Base-by-base conservation (phyloP, 2,888 invertebrate species). In the Podotricha telesiphe region DNA sequence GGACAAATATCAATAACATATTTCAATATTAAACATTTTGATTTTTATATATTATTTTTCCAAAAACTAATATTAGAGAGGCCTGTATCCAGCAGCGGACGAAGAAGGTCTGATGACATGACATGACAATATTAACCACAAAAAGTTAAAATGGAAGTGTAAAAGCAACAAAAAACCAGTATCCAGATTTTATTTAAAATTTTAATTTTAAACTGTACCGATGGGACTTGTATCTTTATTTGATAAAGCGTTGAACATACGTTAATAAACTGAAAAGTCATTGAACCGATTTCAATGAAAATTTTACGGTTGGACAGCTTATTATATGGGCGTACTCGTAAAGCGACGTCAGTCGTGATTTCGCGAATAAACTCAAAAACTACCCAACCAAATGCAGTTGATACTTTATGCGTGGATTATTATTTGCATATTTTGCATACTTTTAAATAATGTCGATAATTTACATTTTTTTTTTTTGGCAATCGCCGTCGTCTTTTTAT, bases 221-320 rank as follows among this genome's bases (percentile, higher is more conserved):
- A 58, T 56, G 64, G 67, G 69, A 64, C 64, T 59, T 47, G 62
- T 71, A 67, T 70, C 67, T 74, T 69, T 73, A 74, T 73, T 74
- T 73, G 72, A 74, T 74, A 73, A 73, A 74, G 73, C 67, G 64
- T 53, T 65, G 59, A 58, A 47, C 61, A 68, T 61, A 65, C 67
- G 68, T 71, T 73, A 71, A 74, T 74, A 74, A 74, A 73, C 69
- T 71, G 63, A 58, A 67, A 69, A 73, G 68, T 71, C 70, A 71
- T 70, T 74, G 73, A 73, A 74, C 73, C 73, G 63, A 73, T 73
- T 74, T 74, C 73, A 74, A 74, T 74, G 73, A 74, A 73, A 74
- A 74, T 74, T 74, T 73, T 62, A 74, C 71, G 73, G 64, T 68
- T 67, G 70, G 68, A 73, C 70, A 73, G 68, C 71, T 70, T 74